Base-by-base conservation (phyloP, 1,140 invertebrate genomes). In the Nebria ingens region DNA sequence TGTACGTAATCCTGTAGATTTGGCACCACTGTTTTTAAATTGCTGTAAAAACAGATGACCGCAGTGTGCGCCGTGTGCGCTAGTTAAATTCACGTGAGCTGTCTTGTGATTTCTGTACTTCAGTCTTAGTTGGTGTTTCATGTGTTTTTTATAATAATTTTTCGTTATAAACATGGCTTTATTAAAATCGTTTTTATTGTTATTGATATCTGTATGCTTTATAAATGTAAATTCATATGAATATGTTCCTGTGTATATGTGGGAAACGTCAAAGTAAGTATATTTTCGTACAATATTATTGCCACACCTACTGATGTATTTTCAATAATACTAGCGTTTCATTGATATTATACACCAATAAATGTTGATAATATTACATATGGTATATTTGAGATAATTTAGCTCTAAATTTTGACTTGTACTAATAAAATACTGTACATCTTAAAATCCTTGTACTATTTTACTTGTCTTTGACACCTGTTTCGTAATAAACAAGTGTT, bases 161-260 rank as follows among this genome's bases (percentile, higher is more conserved):
- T 42, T 60, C 54, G 25, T 54, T 22, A 53, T n/a, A n/a, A 58
- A 54, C 25, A 58, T 62, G 59, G 34, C 29, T 21, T 53, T 49
- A 23, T 20, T 20, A 54, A 45, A 13, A 2, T 29, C 15, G 50
- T 20, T 58, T 12, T 51, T 57, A 34, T n/a, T 57, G 19, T 49
- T 61, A 9, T 52, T 54, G 34, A 25, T 55, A 19, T 17, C 57
- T 42, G 54, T 58, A 29, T 20, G 51, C 29, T 57, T 53, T 55
- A 51, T 62, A 34, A 45, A 17, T 17, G 17, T 45, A 4, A 4
- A 11, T 12, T 45, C 40, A 45, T 45, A 45, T 17, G 67, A 70
- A 65, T 65, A 62, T 61, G 64, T 70, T 21, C 68, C 68, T 50
- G 65, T 68, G 52, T 70, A 59, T 63, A 67, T 68, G 56, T 69